Percentiles rank a stretch among this genome's conserved stretches.
These are phyloP conservation scores for Taeniopygia guttata DNA, from an alignment of 2,797 vertebrate species.

Conservation along the genomic window DNA sequence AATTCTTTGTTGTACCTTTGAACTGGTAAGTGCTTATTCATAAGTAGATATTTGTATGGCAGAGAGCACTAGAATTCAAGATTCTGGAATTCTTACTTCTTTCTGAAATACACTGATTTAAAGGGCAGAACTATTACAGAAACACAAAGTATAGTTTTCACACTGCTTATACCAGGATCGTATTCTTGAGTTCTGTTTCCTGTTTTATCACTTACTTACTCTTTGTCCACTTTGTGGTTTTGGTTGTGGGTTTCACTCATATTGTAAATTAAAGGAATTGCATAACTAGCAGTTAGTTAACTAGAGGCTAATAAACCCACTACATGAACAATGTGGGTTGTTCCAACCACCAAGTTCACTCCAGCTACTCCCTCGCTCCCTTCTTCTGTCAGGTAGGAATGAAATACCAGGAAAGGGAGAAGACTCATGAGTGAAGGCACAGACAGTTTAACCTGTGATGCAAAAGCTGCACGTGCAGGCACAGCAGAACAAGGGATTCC, in stretches of 20 bases:
- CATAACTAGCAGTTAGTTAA: constrained; percentile 55
- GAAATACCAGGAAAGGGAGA: background rate
- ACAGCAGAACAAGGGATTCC: background rate
- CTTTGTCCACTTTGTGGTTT: background rate
- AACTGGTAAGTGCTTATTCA: background rate
- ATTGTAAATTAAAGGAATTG: constrained; percentile 53
- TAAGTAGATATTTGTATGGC: background rate
- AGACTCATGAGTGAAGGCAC: background rate
- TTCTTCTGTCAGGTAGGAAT: background rate
- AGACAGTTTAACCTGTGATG: too few species aligned
- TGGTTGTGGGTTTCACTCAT: background rate
- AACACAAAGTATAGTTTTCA: background rate
- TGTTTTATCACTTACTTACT: background rate
- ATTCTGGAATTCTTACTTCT: background rate
- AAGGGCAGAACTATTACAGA: background rate
- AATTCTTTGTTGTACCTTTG: background rate
- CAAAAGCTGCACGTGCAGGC: background rate
- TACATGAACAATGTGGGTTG: too few species aligned
- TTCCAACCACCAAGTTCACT: background rate
- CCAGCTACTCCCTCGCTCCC: background rate
- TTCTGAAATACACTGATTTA: background rate
- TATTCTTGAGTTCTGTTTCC: background rate
- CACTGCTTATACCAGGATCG: background rate
- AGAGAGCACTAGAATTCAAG: background rate
- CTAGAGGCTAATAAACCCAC: background rate